phyloP scores from a whole-genome alignment of 2,888 invertebrate species.

The Rhamnusium bicolor region DNA sequence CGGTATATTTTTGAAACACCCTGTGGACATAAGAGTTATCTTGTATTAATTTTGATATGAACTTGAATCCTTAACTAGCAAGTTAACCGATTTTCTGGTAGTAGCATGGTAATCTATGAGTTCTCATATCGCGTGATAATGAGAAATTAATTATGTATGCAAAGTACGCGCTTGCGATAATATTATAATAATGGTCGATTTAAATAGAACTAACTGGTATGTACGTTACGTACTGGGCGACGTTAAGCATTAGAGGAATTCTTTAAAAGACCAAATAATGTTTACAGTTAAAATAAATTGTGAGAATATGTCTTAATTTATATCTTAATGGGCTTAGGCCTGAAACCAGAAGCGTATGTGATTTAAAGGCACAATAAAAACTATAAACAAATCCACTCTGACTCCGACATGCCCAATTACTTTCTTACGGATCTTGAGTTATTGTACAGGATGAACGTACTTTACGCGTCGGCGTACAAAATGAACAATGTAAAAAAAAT shows the following conservation, averaged over 20 bases:
- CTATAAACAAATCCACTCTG: background rate
- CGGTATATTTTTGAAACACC: too few species aligned
- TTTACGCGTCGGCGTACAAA: too few species aligned
- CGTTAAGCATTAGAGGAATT: background rate
- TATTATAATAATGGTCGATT: background rate
- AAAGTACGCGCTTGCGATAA: background rate
- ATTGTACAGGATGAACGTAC: background rate
- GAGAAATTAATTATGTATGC: background rate
- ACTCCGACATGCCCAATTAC: background rate
- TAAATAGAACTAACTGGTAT: background rate
- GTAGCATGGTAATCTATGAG: background rate
- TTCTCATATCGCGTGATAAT: background rate
- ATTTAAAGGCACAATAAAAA: background rate
- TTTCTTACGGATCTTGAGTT: background rate
- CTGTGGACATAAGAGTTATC: too few species aligned
- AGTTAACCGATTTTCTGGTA: too few species aligned
- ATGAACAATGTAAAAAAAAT: too few species aligned
- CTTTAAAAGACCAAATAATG: background rate
- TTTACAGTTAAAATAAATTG: constrained; percentile 6
- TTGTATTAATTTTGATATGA: too few species aligned
- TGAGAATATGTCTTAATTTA: background rate
- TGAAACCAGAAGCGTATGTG: background rate
- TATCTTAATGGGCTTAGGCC: background rate
- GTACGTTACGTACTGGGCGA: background rate
- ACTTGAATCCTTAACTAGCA: too few species aligned